A percentile compares a stretch with the other conserved stretches of the same genome.
phyloP scores from a whole-genome alignment of 2,888 invertebrate genomes.

The Gisinianus flammeolus region DNA sequence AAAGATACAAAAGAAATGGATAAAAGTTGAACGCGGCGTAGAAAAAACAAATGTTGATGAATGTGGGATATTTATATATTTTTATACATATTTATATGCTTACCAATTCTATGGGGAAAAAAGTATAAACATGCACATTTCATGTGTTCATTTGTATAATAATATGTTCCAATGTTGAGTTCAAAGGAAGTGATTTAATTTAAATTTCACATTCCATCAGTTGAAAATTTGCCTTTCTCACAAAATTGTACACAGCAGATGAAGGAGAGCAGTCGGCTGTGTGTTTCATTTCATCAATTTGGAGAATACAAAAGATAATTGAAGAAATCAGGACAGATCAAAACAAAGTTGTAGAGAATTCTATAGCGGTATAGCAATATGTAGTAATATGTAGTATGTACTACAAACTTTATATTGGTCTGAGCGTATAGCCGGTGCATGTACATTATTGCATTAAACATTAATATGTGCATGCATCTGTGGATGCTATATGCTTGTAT shows the following conservation, averaged over 20 bases:
- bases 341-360: no score
- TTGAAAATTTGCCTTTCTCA: neutral
- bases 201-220: neutral
- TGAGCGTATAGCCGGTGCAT: no score
- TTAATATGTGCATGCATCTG: no score
- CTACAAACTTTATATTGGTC: no score
- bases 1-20: neutral
- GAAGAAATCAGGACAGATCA: no score
- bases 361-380: no score
- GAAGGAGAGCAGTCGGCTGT: neutral
- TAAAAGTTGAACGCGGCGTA: neutral
- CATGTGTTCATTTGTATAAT: neutral
- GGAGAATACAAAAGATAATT: no score
- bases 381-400: no score
- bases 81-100: neutral
- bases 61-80: neutral
- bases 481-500: no score
- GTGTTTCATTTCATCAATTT: neutral
- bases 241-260: neutral
- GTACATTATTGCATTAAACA: no score
- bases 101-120: neutral
- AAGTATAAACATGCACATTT: neutral
- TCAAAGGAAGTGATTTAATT: neutral
- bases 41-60: neutral
- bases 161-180: no score